Evolutionary conservation across 2,113 vertebrate genomes (phyloP), one percentile per base, ranked within the genome.

Genomic region (Solenodon paradoxus): DNA sequence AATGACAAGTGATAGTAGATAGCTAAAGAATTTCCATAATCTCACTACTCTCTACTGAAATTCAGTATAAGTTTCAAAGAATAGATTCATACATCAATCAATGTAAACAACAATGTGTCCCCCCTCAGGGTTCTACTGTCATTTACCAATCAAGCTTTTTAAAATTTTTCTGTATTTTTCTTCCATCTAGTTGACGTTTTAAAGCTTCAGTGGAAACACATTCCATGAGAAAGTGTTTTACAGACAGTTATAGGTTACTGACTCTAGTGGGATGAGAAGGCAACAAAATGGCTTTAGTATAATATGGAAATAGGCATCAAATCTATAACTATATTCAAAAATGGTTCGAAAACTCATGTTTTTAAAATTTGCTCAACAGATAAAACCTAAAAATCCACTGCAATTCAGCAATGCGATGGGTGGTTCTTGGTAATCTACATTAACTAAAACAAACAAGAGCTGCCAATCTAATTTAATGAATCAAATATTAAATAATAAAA

Each of bases 221-320:
- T 2, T 4, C 1, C 16, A 47, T 28, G 19, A 66, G 15, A 40
- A 72, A 38, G 2, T 12, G 32, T 59, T 61, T 40, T 45, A 3
- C n/a, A 38, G 0, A 45, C 20, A 78, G 2, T 7, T 45, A 1
- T 17, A 35, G 4, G 38, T 15, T 32, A 28, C 45, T 0, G 3
- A 30, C 7, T 30, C 9, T 13, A 4, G 6, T 53, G 35, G 22
- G 20, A 55, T 45, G 7, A 66, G 11, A 63, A 12, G 3, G 49
- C 9, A 9, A 5, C 11, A 38, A 4, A 17, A 9, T 59, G 10
- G 24, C 4, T 69, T 71, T 32, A 51, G 1, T n/a, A 1, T 30
- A 26, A 40, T 15, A 4, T 53, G 17, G 13, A 91, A 75, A 19
- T 5, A 38, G 49, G 26, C 24, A 40, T 63, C 1, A 6, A 12